Evolutionary conservation across 2,113 vertebrate genomes (phyloP).

Genomic region (Pluvialis apricaria): DNA sequence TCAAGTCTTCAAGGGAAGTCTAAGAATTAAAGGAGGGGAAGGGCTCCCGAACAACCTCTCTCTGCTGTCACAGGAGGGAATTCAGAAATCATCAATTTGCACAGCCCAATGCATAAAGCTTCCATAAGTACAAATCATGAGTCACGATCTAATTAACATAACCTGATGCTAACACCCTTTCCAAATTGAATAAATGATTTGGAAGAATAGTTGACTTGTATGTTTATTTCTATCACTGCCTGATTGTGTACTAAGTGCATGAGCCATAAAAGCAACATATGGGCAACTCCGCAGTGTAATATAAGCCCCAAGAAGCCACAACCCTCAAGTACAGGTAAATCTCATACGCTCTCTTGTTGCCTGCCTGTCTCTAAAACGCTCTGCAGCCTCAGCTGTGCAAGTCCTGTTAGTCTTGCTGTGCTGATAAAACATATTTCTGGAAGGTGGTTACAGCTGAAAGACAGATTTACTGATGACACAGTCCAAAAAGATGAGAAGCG

Average conservation of each 20-base stretch:
- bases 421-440: conserved; percentile 14
- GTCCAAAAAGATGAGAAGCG: background rate
- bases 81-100: background rate
- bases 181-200: background rate
- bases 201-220: background rate
- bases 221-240: background rate
- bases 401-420: background rate
- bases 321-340: background rate
- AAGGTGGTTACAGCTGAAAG: conserved; percentile 26
- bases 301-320: background rate
- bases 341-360: background rate
- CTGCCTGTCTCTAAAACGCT: background rate
- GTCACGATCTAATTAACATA: background rate
- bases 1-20: background rate
- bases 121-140: background rate
- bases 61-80: background rate
- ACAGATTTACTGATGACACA: conserved; percentile 15
- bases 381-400: background rate
- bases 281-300: background rate
- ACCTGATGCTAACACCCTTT: background rate
- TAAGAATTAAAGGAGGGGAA: background rate
- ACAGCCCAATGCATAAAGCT: background rate
- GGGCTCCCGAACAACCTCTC: background rate
- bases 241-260: background rate
- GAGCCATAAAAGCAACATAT: background rate